These are phyloP conservation scores for Oryzias sinensis DNA, from an alignment of 2,797 vertebrate genomes.

Conservation along the genomic window DNA sequence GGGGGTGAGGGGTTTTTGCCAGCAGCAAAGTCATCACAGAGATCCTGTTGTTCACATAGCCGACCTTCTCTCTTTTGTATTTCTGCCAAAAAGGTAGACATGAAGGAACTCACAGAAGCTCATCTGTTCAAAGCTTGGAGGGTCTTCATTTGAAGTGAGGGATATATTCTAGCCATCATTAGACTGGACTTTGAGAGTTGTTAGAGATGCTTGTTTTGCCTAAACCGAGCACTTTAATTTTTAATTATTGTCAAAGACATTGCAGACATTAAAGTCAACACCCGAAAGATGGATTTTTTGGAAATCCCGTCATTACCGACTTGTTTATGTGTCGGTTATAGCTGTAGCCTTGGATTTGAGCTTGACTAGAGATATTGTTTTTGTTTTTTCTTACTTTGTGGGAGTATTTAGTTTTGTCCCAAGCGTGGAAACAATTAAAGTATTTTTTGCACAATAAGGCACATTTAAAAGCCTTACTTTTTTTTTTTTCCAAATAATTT, in stretches of 20 bases:
- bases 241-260: constrained; percentile 1
- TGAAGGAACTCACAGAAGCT: constrained; percentile 27
- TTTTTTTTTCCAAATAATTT: no score
- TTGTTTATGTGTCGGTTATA: no score
- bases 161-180: constrained; percentile 17
- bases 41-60: constrained; percentile 39
- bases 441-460: no score
- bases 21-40: constrained; percentile 70
- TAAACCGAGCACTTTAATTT: not conserved
- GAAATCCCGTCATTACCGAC: no score
- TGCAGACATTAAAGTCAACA: no score
- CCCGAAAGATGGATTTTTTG: no score
- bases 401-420: no score
- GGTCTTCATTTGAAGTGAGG: constrained; percentile 45
- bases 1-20: constrained; percentile 47
- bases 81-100: constrained; percentile 38
- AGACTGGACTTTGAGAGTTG: constrained; percentile 22
- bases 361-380: no score
- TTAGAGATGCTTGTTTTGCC: constrained; percentile 13
- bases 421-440: no score
- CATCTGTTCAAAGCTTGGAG: constrained; percentile 38
- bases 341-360: no score
- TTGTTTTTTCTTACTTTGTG: no score
- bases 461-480: no score
- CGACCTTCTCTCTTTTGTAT: constrained; percentile 31